Evolutionary conservation across 2,888 invertebrate species (phyloP), one percentile per base, ranked within the genome.

Genomic region (Carterocephalus palaemon): DNA sequence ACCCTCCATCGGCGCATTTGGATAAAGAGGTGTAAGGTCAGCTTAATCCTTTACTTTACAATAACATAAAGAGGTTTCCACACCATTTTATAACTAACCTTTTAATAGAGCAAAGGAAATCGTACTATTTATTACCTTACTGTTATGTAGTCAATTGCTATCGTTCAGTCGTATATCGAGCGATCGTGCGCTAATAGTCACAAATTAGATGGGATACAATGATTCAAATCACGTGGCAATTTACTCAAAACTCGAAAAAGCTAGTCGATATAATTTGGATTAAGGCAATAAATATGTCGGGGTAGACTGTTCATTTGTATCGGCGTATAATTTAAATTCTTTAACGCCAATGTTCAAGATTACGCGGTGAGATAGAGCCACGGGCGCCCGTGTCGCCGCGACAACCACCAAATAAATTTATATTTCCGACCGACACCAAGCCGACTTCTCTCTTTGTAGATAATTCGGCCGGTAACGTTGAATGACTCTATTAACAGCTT

Each of bases 281-380:
- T 86, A 84, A 75, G 61, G 81, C 67, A 75, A 85, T 86, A 85
- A 85, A 85, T 84, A 83, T 82, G 75, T 59, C 70, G 70, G 64
- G 74, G 75, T 82, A 70, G 78, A 75, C 70, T 76, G 83, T 85
- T 83, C 84, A 85, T 86, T 86, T 86, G 86, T 86, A 85, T 84
- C 85, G 70, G 79, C 70, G 74, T 84, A 86, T 85, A 86, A 86
- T 85, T 86, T 86, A 86, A 86, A 85, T 85, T 85, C 85, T 86
- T 86, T 86, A 85, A 85, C 86, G 86, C 86, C 85, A 85, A 85
- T 86, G 86, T 85, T 85, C 77, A 82, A 86, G 86, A 86, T 86
- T 85, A 85, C 78, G 75, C 78, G 79, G 73, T 56, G 73, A 74
- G 85, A 86, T 85, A 86, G 75, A 75, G 78, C 69, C 68, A 72